Evolutionary conservation across 2,113 vertebrate species (phyloP), one percentile per base, ranked within the genome.

Genomic region (Taurulus bubalis): DNA sequence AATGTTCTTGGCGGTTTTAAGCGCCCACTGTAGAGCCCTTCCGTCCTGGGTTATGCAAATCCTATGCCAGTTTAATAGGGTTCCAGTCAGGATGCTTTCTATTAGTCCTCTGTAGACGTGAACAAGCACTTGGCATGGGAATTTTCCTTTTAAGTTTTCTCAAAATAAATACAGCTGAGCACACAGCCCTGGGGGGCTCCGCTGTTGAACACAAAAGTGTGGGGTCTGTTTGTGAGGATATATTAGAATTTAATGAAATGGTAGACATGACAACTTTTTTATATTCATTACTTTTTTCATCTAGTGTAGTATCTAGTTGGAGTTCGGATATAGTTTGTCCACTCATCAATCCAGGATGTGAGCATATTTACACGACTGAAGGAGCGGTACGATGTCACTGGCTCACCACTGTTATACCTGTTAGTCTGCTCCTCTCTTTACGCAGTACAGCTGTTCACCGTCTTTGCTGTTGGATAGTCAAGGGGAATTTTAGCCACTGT

Each of bases 391-490:
- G 11, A 3, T 24, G 8, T 11, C 2, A 8, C 1, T 6, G 5
- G 3, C 30, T 28, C 12, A 10, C 26, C 70, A 1, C 32, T 0
- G 24, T 64, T 34, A 11, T 0, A 75, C 64, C 2, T 2, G 67
- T 18, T 80, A 2, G 6, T 68, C 38, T 53, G 47, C 45, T 24
- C 12, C 36, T 26, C 26, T 26, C 15, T 45, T 5, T 12, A 2
- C 2, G 22, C 10, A 7, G 2, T 4, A 36, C 12, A 22, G 16
- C 8, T 24, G 0, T 1, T 16, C 2, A 30, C 10, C 18, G 3
- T 28, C n/a, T 3, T 20, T 22, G 2, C 8, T 53, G 30, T 51
- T 22, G 49, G 7, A 47, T 47, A 47, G 16, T 38, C 0, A 1
- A 18, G 24, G 2, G 16, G 3, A 1, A 20, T 16, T 12, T 63